phyloP scores from a whole-genome alignment of 2,797 vertebrate genomes.

The Neosalanx taihuensis region DNA sequence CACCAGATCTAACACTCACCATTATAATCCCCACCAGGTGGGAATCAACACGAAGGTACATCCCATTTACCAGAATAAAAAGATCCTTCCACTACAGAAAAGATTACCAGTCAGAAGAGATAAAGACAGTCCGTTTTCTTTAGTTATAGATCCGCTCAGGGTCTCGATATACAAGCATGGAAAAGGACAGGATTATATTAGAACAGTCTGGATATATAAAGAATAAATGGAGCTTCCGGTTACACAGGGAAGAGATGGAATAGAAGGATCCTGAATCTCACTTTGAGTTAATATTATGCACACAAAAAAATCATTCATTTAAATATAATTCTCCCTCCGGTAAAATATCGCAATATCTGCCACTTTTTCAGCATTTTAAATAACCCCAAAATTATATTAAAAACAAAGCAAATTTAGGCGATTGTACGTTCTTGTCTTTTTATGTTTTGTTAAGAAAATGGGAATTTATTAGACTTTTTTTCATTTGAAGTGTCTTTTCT shows the following conservation, averaged over 20 bases:
- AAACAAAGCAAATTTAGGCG: too few species aligned
- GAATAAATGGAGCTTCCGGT: constrained; percentile 76
- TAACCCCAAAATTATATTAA: too few species aligned
- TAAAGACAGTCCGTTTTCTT: background rate
- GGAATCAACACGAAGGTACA: constrained; percentile 55
- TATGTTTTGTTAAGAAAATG: too few species aligned
- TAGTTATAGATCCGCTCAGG: constrained; percentile 9
- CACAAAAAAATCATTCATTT: too few species aligned
- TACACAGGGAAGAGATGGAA: constrained; percentile 41
- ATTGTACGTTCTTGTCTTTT: too few species aligned
- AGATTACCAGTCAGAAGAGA: background rate
- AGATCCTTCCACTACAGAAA: constrained; percentile 28
- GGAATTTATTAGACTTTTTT: too few species aligned
- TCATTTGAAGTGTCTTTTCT: too few species aligned
- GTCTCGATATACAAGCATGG: constrained; percentile 25
- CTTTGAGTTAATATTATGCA: too few species aligned
- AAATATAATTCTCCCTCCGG: too few species aligned
- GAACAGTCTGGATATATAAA: constrained; percentile 47
- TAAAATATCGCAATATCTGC: too few species aligned
- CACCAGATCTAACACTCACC: constrained; percentile 51
- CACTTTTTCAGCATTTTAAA: too few species aligned
- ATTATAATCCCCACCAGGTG: constrained; percentile 69
- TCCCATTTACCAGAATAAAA: constrained; percentile 48
- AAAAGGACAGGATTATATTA: constrained; percentile 39
- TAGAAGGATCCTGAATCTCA: constrained; percentile 29